phyloP scores from a whole-genome alignment of 2,797 vertebrate genomes.

The Mormyrus hasselquistii region DNA sequence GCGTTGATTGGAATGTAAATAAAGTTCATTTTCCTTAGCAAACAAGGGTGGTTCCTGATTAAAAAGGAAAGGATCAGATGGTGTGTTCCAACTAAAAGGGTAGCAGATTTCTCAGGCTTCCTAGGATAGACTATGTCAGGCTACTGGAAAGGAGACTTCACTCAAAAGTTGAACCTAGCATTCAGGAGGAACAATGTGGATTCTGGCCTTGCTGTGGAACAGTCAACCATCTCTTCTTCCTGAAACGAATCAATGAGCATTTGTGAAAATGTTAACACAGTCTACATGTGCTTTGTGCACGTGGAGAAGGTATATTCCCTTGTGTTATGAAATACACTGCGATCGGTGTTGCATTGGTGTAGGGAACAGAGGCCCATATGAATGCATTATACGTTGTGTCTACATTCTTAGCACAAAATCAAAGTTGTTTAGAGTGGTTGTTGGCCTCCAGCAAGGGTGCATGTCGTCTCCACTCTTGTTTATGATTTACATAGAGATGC shows the following conservation, averaged over 20 bases:
- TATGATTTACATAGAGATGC: not conserved
- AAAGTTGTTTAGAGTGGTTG: not conserved
- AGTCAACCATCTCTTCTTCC: not conserved
- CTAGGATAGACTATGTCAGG: not conserved
- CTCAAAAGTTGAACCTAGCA: not conserved
- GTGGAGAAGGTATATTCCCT: not conserved
- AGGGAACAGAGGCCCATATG: not conserved
- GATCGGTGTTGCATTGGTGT: not conserved
- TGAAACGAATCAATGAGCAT: not conserved
- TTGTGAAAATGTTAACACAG: not conserved
- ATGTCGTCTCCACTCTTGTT: not conserved
- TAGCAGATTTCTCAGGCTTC: not conserved
- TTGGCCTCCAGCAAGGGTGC: not conserved
- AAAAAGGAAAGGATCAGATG: not conserved
- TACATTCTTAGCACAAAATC: not conserved
- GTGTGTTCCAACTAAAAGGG: not conserved
- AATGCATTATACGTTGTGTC: not conserved
- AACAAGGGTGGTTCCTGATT: not conserved
- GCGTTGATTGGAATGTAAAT: not conserved
- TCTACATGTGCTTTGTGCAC: not conserved
- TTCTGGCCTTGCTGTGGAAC: not conserved
- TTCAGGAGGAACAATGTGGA: not conserved
- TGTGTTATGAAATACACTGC: not conserved
- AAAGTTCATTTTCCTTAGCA: not conserved
- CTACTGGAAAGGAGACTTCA: not conserved